Evolutionary conservation across 35 echinoderm and acorn worm species (phyloP).

Genomic region (Stichopus chloronotus): DNA sequence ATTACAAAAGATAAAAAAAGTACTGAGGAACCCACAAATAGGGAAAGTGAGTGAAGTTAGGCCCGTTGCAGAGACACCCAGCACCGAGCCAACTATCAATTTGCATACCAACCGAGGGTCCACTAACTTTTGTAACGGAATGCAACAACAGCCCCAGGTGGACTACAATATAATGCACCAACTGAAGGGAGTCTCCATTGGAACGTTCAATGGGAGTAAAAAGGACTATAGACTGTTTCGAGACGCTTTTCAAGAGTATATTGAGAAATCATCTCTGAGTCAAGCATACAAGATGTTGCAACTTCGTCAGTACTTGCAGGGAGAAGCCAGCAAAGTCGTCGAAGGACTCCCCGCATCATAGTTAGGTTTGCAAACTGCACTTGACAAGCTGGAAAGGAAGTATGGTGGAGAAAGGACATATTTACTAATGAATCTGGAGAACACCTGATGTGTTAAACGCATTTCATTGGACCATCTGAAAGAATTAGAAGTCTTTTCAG

Average conservation of each 20-base stretch:
- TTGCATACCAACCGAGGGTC: background rate
- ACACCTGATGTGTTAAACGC: background rate
- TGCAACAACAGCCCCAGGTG: background rate
- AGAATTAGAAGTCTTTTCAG: background rate
- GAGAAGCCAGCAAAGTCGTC: background rate
- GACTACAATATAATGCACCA: background rate
- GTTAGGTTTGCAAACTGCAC: background rate
- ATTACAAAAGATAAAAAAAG: background rate
- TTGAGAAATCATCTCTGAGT: background rate
- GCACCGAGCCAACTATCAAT: background rate
- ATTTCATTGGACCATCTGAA: background rate
- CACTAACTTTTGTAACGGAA: background rate
- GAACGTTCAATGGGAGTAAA: background rate
- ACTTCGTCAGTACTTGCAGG: background rate
- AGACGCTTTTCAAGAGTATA: background rate
- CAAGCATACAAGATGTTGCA: constrained; percentile 16
- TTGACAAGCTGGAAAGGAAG: constrained; percentile 1
- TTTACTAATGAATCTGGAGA: background rate
- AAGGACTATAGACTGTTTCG: background rate
- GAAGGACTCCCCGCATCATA: background rate
- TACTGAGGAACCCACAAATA: background rate
- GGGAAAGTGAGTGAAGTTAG: background rate
- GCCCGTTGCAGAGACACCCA: background rate
- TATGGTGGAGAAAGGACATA: background rate
- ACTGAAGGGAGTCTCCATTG: background rate